Conservation (phyloP, 2,113 vertebrate species). For the Isichthys henryi region DNA sequence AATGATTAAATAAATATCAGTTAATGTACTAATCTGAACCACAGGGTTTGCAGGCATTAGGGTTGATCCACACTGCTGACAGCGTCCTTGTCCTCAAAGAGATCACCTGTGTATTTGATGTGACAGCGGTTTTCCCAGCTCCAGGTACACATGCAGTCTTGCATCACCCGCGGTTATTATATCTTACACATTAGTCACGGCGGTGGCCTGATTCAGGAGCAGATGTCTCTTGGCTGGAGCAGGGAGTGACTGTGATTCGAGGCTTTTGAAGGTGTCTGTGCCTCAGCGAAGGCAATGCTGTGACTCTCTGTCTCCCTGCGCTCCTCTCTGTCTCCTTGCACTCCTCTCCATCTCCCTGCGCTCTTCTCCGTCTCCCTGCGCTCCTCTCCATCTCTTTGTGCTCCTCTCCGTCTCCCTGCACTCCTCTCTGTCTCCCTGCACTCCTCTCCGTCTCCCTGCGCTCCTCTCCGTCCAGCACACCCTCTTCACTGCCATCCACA, state of each 20-base stretch:
- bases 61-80: neutral
- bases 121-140: neutral
- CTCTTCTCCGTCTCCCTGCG: too few relatives aligned
- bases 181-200: neutral
- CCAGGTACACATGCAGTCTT: neutral
- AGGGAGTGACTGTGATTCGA: neutral
- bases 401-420: too few relatives aligned
- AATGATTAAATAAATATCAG: neutral
- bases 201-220: neutral
- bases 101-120: neutral
- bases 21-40: neutral
- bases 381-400: too few relatives aligned
- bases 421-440: too few relatives aligned
- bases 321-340: too few relatives aligned
- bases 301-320: constrained; percentile 1
- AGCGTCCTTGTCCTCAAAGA: neutral
- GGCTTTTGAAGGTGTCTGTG: neutral
- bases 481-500: constrained; percentile 92
- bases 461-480: constrained; percentile 67
- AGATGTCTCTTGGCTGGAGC: neutral
- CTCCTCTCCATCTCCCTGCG: too few relatives aligned
- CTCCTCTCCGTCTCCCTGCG: constrained; percentile 12
- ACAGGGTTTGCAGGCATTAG: neutral
- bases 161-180: neutral
- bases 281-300: neutral